These are phyloP conservation scores for Leguminivora glycinivorella DNA, from an alignment of 1,140 invertebrate genomes.

Conservation along the genomic window DNA sequence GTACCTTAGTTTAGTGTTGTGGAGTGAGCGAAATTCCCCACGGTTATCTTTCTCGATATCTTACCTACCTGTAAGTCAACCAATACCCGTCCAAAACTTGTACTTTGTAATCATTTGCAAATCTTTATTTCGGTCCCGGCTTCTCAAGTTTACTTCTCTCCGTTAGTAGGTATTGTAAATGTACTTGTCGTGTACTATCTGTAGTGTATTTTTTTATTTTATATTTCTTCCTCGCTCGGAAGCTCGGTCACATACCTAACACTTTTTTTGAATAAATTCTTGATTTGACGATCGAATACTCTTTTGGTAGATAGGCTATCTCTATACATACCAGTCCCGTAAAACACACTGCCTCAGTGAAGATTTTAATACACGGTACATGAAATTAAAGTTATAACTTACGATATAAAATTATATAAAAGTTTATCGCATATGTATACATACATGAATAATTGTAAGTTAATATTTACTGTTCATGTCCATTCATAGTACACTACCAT, in stretches of 20 bases:
- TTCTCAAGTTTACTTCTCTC: not conserved
- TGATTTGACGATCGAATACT: conserved; percentile 2
- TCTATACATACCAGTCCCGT: not conserved
- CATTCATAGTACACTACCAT: conserved; percentile 23
- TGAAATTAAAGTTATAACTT: conserved; percentile 13
- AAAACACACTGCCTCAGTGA: conserved; percentile 15
- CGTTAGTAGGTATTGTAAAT: conserved; percentile 3
- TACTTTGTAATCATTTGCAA: conserved; percentile 10
- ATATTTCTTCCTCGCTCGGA: not conserved
- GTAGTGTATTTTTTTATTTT: conserved; percentile 6
- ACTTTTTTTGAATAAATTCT: not conserved
- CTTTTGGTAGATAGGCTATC: conserved; percentile 2
- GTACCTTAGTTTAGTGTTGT: conserved; percentile 53
- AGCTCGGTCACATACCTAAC: not conserved
- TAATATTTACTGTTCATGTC: conserved; percentile 14
- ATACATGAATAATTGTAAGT: conserved; percentile 27
- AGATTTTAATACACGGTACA: conserved; percentile 21
- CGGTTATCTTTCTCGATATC: conserved; percentile 1
- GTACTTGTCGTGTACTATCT: not conserved
- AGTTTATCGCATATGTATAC: conserved; percentile 21
- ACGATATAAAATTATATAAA: conserved; percentile 8
- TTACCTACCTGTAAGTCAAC: conserved; percentile 28
- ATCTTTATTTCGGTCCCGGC: conserved; percentile 6
- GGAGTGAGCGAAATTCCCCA: not conserved
- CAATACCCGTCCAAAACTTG: conserved; percentile 22